A percentile compares a stretch with the other conserved stretches of the same genome.
phyloP scores from a whole-genome alignment of 2,113 vertebrate species.

The Oxyura jamaicensis region DNA sequence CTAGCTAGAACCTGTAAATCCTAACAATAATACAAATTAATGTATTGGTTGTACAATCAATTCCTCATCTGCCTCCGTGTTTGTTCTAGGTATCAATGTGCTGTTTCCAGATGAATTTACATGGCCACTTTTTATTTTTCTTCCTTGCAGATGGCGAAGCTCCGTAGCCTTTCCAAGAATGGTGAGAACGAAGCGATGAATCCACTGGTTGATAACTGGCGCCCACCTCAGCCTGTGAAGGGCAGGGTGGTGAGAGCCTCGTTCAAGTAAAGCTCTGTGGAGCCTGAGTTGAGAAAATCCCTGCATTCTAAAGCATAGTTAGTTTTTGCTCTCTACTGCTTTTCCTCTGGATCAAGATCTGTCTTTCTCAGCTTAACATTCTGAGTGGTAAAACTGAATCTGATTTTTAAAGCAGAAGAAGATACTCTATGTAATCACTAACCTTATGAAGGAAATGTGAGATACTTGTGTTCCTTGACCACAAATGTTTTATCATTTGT shows the following conservation, averaged over 20 bases:
- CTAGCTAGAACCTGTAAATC: background rate
- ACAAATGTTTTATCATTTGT: background rate
- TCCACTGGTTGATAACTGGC: constrained; percentile 92
- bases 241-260: constrained; percentile 85
- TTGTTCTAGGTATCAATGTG: background rate
- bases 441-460: background rate
- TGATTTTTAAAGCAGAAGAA: background rate
- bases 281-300: constrained; percentile 25
- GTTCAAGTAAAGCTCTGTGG: constrained; percentile 71
- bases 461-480: background rate
- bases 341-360: constrained; percentile 20
- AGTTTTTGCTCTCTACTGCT: constrained; percentile 23
- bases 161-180: constrained; percentile 87
- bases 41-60: background rate
- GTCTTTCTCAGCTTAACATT: constrained; percentile 41
- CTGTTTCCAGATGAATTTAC: background rate
- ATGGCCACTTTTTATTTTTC: background rate
- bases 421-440: background rate
- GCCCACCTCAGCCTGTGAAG: constrained; percentile 91
- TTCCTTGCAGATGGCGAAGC: constrained; percentile 86
- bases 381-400: constrained; percentile 10
- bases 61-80: background rate
- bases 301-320: background rate
- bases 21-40: background rate
- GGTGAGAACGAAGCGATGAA: constrained; percentile 78